Base-by-base conservation (phyloP, 2,797 vertebrate species). In the Aulostomus chinensis region DNA sequence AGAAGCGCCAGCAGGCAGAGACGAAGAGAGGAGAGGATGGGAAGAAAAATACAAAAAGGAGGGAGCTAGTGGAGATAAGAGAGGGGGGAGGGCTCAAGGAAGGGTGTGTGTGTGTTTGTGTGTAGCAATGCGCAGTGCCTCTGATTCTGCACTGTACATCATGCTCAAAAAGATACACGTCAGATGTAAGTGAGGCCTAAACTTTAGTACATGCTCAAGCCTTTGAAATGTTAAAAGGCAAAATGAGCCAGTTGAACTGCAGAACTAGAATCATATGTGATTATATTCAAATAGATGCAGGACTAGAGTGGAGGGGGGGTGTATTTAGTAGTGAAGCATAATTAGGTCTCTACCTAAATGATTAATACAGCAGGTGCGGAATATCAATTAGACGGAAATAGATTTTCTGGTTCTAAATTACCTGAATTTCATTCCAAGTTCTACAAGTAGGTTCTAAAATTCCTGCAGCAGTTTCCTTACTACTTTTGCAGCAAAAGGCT, bases 1-100 rank as follows among this genome's bases (percentile, higher is more conserved):
- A 76, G 60, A 65, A 38, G 61, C 75, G 62, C 40, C 14, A 11
- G 68, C 71, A 78, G 47, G 50, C 21, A 39, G 50, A 33, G 50
- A 31, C 13, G 34, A 35, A 22, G 40, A 47, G n/a, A 24, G 30
- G 26, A 26, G 3, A 32, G 17, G 46, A 51, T 29, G 10, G 24
- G 8, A 41, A 29, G 49, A 11, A 18, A 20, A 33, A 9, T 18
- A 20, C 14, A 32, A 14, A 15, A 38, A 54, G 22, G 22, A 56
- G 31, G 18, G 15, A 11, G 31, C 14, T 31, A 30, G 16, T 41
- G 30, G 22, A 59, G 61, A 77, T 33, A 29, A 43, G 69, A 52
- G 7, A 35, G 33, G 12, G 39, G 39, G 21, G 48, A 32, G 2
- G 25, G 51, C 18, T n/a, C n/a, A 45, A 46, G 36, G 32, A 45